phyloP scores from a whole-genome alignment of 2,797 vertebrate genomes.

The Fistularia commersonii region DNA sequence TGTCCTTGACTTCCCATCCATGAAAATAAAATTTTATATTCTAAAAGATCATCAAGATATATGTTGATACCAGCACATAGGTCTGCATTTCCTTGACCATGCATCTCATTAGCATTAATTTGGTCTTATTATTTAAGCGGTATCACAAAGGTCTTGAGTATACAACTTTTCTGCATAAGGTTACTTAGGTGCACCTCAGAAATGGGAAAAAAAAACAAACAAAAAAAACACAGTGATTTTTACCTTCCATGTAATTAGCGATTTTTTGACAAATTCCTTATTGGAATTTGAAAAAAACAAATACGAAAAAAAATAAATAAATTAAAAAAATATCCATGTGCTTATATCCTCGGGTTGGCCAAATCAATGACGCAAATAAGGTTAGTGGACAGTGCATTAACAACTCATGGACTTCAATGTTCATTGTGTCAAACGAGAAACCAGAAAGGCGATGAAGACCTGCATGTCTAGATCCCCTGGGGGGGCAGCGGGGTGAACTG shows the following conservation, averaged over 20 bases:
- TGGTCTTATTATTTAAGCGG: conserved; percentile 40
- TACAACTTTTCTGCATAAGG: too few species aligned
- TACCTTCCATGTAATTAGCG: neutral
- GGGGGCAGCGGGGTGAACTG: conserved; percentile 33
- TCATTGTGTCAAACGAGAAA: conserved; percentile 42
- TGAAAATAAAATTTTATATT: conserved; percentile 39
- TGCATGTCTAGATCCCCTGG: conserved; percentile 33
- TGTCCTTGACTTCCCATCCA: conserved; percentile 4
- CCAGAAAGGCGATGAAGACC: conserved; percentile 33
- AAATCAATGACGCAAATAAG: conserved; percentile 29
- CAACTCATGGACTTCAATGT: conserved; percentile 39
- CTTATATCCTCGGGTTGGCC: too few species aligned
- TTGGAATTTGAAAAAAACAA: neutral
- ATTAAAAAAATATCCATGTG: too few species aligned
- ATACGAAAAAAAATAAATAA: too few species aligned
- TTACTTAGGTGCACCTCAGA: too few species aligned
- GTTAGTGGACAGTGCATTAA: conserved; percentile 49
- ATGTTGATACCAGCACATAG: conserved; percentile 23
- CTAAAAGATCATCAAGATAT: conserved; percentile 32
- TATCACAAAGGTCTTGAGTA: neutral
- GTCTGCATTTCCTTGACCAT: conserved; percentile 24
- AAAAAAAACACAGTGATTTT: neutral
- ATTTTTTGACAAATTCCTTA: neutral
- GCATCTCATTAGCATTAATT: conserved; percentile 48
- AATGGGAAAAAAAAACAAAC: neutral